These are phyloP conservation scores for Ophiodon elongatus DNA, from an alignment of 2,113 vertebrate genomes.

Conservation along the genomic window DNA sequence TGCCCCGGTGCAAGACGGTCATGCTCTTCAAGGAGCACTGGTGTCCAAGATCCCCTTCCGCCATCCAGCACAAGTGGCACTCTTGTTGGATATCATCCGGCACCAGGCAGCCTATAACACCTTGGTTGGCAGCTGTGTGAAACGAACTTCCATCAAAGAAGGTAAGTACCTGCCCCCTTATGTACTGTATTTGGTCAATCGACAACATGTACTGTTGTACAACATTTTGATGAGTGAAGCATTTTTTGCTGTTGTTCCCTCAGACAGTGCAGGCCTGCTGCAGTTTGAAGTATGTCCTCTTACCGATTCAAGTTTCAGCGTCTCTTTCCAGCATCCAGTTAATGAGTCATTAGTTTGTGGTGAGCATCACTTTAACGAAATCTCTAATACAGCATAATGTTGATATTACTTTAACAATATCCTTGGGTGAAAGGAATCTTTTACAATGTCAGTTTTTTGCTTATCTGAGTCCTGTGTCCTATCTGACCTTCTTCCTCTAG, in stretches of 20 bases:
- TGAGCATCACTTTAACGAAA: conserved; percentile 76
- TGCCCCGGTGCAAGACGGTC: conserved; percentile 94
- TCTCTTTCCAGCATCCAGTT: conserved; percentile 98
- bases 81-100: conserved; percentile 91
- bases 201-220: background rate
- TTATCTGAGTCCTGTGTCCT: background rate
- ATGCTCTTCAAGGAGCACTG: conserved; percentile 91
- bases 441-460: background rate
- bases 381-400: background rate
- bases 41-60: conserved; percentile 95
- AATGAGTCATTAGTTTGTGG: conserved; percentile 98
- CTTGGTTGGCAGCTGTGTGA: conserved; percentile 96
- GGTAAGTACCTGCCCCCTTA: conserved; percentile 78
- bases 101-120: conserved; percentile 97
- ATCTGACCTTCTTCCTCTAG: conserved; percentile 74
- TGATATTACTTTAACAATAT: background rate
- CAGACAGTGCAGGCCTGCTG: conserved; percentile 94
- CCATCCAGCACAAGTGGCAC: conserved; percentile 94
- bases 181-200: background rate
- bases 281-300: conserved; percentile 99
- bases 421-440: background rate
- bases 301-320: conserved; percentile 95
- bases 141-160: conserved; percentile 93
- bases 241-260: conserved; percentile 11
- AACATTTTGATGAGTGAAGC: background rate